Evolutionary conservation across 2,888 invertebrate species (phyloP).

Genomic region (Podabrus alpinus): DNA sequence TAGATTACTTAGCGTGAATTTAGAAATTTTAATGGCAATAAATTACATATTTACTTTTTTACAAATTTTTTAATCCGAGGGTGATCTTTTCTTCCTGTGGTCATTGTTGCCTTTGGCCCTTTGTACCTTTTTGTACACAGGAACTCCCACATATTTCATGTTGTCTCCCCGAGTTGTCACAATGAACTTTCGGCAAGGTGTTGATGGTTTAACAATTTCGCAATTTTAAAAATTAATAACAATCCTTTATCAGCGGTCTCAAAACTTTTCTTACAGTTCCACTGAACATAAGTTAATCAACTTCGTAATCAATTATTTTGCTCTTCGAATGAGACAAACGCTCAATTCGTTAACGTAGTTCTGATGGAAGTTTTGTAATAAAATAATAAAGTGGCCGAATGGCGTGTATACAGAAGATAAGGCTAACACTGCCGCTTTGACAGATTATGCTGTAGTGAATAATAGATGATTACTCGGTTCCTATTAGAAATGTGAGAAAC

Average conservation of each 20-base stretch:
- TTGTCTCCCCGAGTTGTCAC: background rate
- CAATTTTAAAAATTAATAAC: background rate
- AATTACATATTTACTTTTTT: constrained; percentile 10
- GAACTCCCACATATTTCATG: constrained; percentile 32
- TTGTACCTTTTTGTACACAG: constrained; percentile 12
- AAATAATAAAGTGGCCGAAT: constrained; percentile 30
- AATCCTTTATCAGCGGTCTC: background rate
- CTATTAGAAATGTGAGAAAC: constrained; percentile 33
- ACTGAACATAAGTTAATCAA: constrained; percentile 33
- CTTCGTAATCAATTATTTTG: constrained; percentile 46
- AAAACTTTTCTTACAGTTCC: background rate
- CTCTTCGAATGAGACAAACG: constrained; percentile 35
- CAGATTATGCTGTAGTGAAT: constrained; percentile 51
- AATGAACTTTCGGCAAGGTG: constrained; percentile 4
- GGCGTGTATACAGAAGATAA: constrained; percentile 48
- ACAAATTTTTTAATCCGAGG: background rate
- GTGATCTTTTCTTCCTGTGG: background rate
- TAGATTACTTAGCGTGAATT: constrained; percentile 16
- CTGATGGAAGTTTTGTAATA: constrained; percentile 12
- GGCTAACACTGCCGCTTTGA: constrained; percentile 49
- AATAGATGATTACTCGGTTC: constrained; percentile 47
- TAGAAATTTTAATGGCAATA: constrained; percentile 14
- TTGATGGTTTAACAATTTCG: background rate
- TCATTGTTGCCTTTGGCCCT: background rate
- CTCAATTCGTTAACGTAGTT: constrained; percentile 34